A percentile compares a stretch with the other conserved stretches of the same genome.
Conservation (phyloP, 2,797 vertebrate species). For the Chelon labrosus region DNA sequence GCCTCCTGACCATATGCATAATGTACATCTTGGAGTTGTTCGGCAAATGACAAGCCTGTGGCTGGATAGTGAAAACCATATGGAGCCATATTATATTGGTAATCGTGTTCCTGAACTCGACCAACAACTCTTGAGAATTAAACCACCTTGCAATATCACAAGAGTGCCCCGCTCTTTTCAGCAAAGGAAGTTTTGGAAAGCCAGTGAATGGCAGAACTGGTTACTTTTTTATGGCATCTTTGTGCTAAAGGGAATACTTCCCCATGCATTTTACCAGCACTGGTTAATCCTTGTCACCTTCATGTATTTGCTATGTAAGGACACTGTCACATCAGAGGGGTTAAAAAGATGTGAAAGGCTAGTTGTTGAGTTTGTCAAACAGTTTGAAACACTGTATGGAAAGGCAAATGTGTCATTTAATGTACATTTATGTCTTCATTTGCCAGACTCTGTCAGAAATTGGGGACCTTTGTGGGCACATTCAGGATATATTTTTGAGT, state of each 20-base stretch:
- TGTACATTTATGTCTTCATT: slow-evolving; percentile 25
- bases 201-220: slow-evolving; percentile 10
- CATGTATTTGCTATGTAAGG: slow-evolving; percentile 12
- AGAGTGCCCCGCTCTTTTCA: slow-evolving; percentile 26
- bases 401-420: slow-evolving; percentile 8
- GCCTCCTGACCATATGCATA: slow-evolving; percentile 60
- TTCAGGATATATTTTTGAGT: slow-evolving; percentile 12
- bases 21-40: slow-evolving; percentile 59
- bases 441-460: no score
- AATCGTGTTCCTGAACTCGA: slow-evolving; percentile 22
- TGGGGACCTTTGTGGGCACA: slow-evolving; percentile 25
- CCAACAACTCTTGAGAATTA: slow-evolving; percentile 13
- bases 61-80: slow-evolving; percentile 52
- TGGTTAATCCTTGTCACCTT: slow-evolving; percentile 19
- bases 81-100: slow-evolving; percentile 40
- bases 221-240: not conserved
- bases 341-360: not conserved
- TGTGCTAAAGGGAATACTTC: slow-evolving; percentile 8
- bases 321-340: not conserved
- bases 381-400: slow-evolving; percentile 21
- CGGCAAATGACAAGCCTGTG: slow-evolving; percentile 54
- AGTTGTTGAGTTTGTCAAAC: slow-evolving; percentile 2
- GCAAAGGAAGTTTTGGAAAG: slow-evolving; percentile 27
- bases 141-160: slow-evolving; percentile 21
- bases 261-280: not conserved